These are phyloP conservation scores for Leptopilina drosophilae DNA, from an alignment of 2,888 invertebrate species.

Conservation along the genomic window DNA sequence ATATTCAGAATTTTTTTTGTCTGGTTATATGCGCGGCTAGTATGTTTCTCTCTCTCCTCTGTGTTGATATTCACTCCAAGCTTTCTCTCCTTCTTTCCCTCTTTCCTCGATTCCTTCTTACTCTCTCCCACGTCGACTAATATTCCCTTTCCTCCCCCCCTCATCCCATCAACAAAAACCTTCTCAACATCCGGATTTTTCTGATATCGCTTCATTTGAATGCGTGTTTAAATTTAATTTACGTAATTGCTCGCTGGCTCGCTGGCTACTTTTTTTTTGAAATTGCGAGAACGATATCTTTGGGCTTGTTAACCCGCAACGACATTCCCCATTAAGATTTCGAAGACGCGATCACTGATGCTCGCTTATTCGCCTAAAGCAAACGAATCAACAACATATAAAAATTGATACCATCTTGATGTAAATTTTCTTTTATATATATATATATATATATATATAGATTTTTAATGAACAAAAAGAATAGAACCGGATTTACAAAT, in stretches of 20 bases:
- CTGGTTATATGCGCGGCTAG: conserved; percentile 51
- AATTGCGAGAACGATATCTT: conserved; percentile 52
- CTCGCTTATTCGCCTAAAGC: conserved; percentile 41
- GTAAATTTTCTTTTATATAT: not conserved
- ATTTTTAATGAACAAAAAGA: not conserved
- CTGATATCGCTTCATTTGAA: conserved; percentile 40
- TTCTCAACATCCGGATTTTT: conserved; percentile 33
- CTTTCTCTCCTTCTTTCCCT: not conserved
- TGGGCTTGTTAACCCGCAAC: conserved; percentile 58
- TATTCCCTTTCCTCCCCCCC: not conserved
- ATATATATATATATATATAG: not conserved
- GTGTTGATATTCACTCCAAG: conserved; percentile 4
- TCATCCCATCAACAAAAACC: not conserved
- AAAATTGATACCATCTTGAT: conserved; percentile 24
- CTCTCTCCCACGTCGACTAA: conserved; percentile 3
- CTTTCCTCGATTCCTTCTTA: not conserved
- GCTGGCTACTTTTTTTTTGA: conserved; percentile 18
- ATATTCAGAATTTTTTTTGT: conserved; percentile 73
- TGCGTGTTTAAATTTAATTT: conserved; percentile 48
- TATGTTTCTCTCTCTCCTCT: not conserved
- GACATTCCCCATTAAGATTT: conserved; percentile 59
- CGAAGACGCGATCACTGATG: conserved; percentile 53
- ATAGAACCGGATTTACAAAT: not conserved
- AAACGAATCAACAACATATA: conserved; percentile 3
- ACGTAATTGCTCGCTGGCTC: conserved; percentile 52